Evolutionary conservation across 2,888 invertebrate genomes (phyloP), one percentile per base, ranked within the genome.

Genomic region (Amorpha juglandis): DNA sequence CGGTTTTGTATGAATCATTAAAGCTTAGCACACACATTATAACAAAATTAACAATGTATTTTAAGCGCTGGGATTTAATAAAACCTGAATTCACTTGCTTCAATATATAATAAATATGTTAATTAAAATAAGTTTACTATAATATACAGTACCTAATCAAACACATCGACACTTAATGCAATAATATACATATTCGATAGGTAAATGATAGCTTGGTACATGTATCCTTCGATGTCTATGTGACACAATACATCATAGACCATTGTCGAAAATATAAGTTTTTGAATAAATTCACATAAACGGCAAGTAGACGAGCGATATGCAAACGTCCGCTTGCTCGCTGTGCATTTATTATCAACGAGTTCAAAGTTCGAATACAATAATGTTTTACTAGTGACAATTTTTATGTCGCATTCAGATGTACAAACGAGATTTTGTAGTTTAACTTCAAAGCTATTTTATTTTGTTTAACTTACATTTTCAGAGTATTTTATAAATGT

Each of bases 331-430:
- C 81, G 80, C 78, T 74, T 78, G 78, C 75, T 78, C 74, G 74
- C 65, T 74, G 77, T 73, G 79, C 79, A 85, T 88, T 88, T 89
- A 90, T 90, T 88, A 88, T 78, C 71, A 64, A 62, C 69, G 82
- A 82, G 89, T 88, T 85, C 89, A 89, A 89, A 90, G 89, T 88
- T 83, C 84, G 76, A 78, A 83, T 79, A 88, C 84, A 86, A 86
- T 79, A 75, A 75, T 74, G 70, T 9, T 74, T 68, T 73, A 75
- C 66, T 69, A 74, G 71, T 71, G 58, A 42, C 58, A 38, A 67
- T 75, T 77, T 77, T 77, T 72, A 65, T 69, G 64, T 69, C 45
- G 53, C 45, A 51, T 50, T 67, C 35, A 63, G 51, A 63, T 47
- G 21, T 45, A 11, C 45, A 80, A 35, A 63, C 14, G 33, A 63